Evolutionary conservation across 2,797 vertebrate genomes (phyloP).

Genomic region (Characodon lateralis): DNA sequence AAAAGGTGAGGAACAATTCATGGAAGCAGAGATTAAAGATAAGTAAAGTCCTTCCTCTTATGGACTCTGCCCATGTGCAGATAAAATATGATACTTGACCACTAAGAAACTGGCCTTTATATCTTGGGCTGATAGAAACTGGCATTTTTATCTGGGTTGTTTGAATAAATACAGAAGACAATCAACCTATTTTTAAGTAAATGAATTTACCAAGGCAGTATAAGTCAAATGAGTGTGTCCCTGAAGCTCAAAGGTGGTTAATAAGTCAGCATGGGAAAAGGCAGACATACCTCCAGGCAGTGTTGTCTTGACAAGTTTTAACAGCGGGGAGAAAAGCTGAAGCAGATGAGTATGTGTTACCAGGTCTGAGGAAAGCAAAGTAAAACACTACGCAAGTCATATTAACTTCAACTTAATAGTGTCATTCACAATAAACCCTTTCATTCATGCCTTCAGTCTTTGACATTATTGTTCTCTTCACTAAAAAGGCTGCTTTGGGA

Average conservation of each 20-base stretch:
- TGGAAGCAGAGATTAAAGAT: slow-evolving; percentile 44
- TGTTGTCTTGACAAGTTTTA: slow-evolving; percentile 49
- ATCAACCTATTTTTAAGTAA: not conserved
- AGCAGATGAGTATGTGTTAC: slow-evolving; percentile 9
- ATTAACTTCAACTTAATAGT: not conserved
- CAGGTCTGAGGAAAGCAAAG: slow-evolving; percentile 9
- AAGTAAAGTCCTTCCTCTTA: slow-evolving; percentile 47
- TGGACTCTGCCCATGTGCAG: slow-evolving; percentile 63
- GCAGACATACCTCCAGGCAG: slow-evolving; percentile 52
- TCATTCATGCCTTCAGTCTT: not conserved
- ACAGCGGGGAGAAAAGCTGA: slow-evolving; percentile 34
- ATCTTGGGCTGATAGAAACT: not conserved
- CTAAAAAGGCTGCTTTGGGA: not conserved
- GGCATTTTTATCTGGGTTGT: not conserved
- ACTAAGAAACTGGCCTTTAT: not conserved
- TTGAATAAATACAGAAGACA: not conserved
- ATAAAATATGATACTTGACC: slow-evolving; percentile 30
- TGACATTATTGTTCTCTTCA: not conserved
- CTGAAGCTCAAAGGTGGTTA: slow-evolving; percentile 15
- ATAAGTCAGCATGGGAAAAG: slow-evolving; percentile 40
- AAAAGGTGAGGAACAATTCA: slow-evolving; percentile 35
- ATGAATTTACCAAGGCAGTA: not conserved
- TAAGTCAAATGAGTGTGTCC: not conserved
- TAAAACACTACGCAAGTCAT: slow-evolving; percentile 1
- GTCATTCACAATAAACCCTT: not conserved